phyloP scores from a whole-genome alignment of 1,140 invertebrate genomes.

The Notospermus geniculatus region DNA sequence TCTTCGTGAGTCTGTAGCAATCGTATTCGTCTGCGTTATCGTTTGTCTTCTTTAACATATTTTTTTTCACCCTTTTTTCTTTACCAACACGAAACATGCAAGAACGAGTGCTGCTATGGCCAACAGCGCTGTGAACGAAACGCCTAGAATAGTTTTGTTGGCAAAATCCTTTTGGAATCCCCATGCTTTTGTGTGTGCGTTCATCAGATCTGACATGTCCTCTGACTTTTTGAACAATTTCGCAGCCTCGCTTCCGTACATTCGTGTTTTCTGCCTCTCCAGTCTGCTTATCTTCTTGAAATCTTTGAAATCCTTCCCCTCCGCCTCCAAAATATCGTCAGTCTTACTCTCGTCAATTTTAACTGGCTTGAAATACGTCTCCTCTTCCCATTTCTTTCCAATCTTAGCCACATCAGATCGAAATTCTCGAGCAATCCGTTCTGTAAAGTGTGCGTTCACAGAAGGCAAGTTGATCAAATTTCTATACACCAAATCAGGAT shows the following conservation, averaged over 20 bases:
- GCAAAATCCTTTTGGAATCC: constrained; percentile 1
- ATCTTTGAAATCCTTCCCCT: constrained; percentile 8
- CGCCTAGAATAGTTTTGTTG: background rate
- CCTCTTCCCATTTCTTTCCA: constrained; percentile 10
- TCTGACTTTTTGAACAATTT: constrained; percentile 10
- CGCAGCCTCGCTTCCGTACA: constrained; percentile 10
- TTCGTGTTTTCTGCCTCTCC: constrained; percentile 5
- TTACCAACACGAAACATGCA: constrained; percentile 6
- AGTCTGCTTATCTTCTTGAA: constrained; percentile 10
- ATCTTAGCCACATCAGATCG: constrained; percentile 3
- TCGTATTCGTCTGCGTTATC: too few relatives aligned
- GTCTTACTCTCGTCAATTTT: constrained; percentile 8
- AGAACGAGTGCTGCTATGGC: background rate
- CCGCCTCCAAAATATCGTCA: constrained; percentile 8
- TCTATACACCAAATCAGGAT: constrained; percentile 4
- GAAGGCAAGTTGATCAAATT: constrained; percentile 8
- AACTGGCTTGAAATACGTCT: constrained; percentile 11
- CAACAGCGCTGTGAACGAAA: constrained; percentile 6
- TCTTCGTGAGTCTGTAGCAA: too few relatives aligned
- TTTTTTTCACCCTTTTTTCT: too few relatives aligned
- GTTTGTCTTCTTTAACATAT: too few relatives aligned
- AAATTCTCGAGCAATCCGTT: constrained; percentile 3
- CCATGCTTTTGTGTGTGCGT: constrained; percentile 6
- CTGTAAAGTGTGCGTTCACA: constrained; percentile 10
- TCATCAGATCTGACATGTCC: constrained; percentile 8